Evolutionary conservation across 37 sponge, comb jelly and placozoan species (phyloP), one percentile per base, ranked within the genome.

Genomic region (Oscarella lobularis): DNA sequence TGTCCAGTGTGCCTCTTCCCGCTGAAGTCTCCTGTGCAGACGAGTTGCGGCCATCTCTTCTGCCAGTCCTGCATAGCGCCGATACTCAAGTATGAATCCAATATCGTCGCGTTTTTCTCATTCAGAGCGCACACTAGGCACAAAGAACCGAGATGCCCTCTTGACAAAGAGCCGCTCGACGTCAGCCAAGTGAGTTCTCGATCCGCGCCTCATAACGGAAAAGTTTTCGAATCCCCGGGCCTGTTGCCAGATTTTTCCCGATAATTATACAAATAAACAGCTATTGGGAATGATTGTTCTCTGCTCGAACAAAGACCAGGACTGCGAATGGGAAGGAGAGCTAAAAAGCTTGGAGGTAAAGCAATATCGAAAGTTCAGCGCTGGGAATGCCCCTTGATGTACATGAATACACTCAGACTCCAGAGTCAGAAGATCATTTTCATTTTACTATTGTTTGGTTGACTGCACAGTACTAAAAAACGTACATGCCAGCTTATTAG

Each of bases 1-100:
- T 48, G 60, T 48, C 60, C 60, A 20, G 60, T 48, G 60, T 48
- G 60, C 20, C 20, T 48, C 14, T 48, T 48, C 20, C 60, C 60
- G 20, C 60, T 48, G 60, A 48, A 48, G 60, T 48, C 60, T 48
- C 60, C 60, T 20, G 60, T 48, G 60, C 60, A 48, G 60, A 48
- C 60, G 60, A 20, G 20, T 20, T 48, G 60, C 60, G 60, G 60
- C 9, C 60, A 48, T 48, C 60, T 48, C 20, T 48, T 48, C 60
- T 48, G 60, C 60, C 60, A 48, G 60, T 9, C 60, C 20, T 48
- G 60, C 60, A 48, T 48, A 27, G 60, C 60, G 9, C 60, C 60
- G 14, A 48, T 48, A 48, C 60, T 48, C 60, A 9, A 20, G 60
- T 48, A 20, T 27, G 14, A 20, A 27, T 48, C 14, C 14, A 48